Evolutionary conservation across 2,797 vertebrate species (phyloP).

Genomic region (Valencia hispanica): DNA sequence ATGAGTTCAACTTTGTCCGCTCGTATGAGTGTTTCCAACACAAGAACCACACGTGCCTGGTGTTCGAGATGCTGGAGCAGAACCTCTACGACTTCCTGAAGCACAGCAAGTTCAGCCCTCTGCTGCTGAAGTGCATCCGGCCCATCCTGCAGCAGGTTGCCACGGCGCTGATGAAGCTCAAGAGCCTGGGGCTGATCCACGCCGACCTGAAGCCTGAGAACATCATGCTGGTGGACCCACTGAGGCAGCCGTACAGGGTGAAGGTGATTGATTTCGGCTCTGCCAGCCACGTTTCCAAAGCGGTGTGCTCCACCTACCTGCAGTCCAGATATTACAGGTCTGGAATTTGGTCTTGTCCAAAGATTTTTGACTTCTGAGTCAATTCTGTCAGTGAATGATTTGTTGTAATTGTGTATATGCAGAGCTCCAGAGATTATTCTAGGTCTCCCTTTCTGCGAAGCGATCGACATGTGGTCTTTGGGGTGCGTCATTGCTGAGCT

Average conservation of each 20-base stretch:
- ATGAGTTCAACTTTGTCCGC: conserved; percentile 97
- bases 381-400: neutral
- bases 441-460: conserved; percentile 96
- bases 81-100: conserved; percentile 98
- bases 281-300: conserved; percentile 97
- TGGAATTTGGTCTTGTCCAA: conserved; percentile 23
- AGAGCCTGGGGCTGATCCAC: conserved; percentile 95
- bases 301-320: conserved; percentile 97
- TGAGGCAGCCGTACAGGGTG: conserved; percentile 94
- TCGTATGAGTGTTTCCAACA: conserved; percentile 99
- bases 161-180: conserved; percentile 96
- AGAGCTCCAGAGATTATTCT: conserved; percentile 99
- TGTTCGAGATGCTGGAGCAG: conserved; percentile 99
- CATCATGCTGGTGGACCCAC: conserved; percentile 97
- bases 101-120: conserved; percentile 98
- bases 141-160: conserved; percentile 97
- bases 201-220: conserved; percentile 98
- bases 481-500: conserved; percentile 98
- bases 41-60: conserved; percentile 99
- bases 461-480: conserved; percentile 99
- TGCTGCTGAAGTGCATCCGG: conserved; percentile 95
- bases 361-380: neutral
- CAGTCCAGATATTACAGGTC: conserved; percentile 98
- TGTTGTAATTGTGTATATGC: conserved; percentile 14
- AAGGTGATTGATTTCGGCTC: conserved; percentile 99